phyloP scores from a whole-genome alignment of 2,113 vertebrate species.

The Aythya baeri region DNA sequence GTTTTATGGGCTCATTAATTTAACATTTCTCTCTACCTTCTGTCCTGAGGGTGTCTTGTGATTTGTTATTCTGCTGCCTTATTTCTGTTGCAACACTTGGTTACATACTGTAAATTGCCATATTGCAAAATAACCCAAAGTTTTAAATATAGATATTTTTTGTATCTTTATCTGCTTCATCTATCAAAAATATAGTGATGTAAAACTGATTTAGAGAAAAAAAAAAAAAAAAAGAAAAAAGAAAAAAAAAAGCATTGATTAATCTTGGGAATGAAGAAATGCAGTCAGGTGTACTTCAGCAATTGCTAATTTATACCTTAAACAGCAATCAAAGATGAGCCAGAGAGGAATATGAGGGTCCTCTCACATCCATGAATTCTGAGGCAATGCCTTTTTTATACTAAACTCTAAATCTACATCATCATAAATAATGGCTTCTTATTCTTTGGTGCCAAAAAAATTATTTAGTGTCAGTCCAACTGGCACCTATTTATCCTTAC shows the following conservation, averaged over 20 bases:
- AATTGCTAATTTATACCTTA: constrained; percentile 13
- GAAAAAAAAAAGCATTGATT: not conserved
- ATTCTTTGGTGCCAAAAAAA: constrained; percentile 34
- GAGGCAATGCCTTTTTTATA: not conserved
- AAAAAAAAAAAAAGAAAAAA: not conserved
- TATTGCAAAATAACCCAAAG: constrained; percentile 81
- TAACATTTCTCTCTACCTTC: constrained; percentile 99
- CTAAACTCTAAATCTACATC: constrained; percentile 23
- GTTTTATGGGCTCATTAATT: constrained; percentile 99
- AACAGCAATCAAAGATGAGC: not conserved
- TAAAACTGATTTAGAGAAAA: constrained; percentile 1
- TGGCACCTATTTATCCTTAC: constrained; percentile 40
- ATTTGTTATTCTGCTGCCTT: constrained; percentile 88
- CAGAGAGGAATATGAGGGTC: not conserved
- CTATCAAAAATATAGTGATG: constrained; percentile 11
- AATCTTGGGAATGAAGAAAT: not conserved
- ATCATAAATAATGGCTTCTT: not conserved
- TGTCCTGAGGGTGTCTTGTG: constrained; percentile 93
- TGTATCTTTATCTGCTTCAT: constrained; percentile 60
- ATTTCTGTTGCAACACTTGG: constrained; percentile 84
- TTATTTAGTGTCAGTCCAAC: constrained; percentile 59
- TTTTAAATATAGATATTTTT: constrained; percentile 80
- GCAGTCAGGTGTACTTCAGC: constrained; percentile 39
- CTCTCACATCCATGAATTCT: not conserved
- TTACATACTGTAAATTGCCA: constrained; percentile 87